Base-by-base conservation (phyloP, 2,888 invertebrate genomes). In the Callimorpha dominula region DNA sequence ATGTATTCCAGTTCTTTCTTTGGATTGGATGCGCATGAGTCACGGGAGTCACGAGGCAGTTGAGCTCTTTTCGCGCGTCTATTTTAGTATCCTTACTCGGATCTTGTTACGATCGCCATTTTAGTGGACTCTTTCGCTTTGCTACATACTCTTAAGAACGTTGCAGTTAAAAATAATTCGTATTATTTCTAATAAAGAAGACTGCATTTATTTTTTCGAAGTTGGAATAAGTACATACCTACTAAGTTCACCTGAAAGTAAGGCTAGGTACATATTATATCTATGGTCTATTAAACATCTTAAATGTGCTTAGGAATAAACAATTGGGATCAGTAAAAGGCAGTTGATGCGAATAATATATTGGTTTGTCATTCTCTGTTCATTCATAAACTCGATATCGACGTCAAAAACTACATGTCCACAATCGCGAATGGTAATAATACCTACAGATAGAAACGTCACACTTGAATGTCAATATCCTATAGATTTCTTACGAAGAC, bases 91-190 rank as follows among this genome's bases (percentile, higher is more conserved):
- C 79, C 85, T 83, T 85, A 79, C 89, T 88, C 92, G 91, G 89
- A 94, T 95, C 94, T 92, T 89, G 88, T 95, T 95, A 94, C 95
- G 88, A 87, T 86, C 87, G 85, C 93, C 91, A 90, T 93, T 93
- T 94, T 88, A 81, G 91, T 90, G 86, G 78, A 84, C 85, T 82
- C 83, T 82, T 81, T 78, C 76, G 78, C 72, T 79, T 79, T 74
- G 60, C 69, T 70, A 74, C 66, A 78, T 65, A 65, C 62, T 62
- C 9, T 66, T 14, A 46, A 49, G 20, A 46, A 46, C 14, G 49
- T 54, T n/a, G 14, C 40, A 52, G n/a, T 42, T 20, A 54, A 12
- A 67, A 17, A 31, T 31, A 31, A 31, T 31, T 31, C 31, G 31
- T 31, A 31, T 31, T 31, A 31, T 31, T 31, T 31, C 31, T 31